Conservation (phyloP, 2,113 vertebrate species). For the Athene noctua region DNA sequence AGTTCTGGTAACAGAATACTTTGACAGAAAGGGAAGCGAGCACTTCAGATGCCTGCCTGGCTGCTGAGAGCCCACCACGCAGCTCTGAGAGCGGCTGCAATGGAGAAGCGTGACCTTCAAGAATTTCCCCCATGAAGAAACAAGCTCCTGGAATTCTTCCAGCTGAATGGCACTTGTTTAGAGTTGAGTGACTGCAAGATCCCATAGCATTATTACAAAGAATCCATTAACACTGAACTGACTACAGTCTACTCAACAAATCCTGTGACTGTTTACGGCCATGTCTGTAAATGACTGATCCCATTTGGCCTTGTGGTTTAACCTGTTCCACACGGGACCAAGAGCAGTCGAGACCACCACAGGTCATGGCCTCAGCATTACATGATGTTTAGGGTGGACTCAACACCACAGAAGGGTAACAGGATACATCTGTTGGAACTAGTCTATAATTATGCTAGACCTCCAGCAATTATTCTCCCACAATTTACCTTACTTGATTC, state of each 20-base stretch:
- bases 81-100: accelerated
- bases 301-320: background rate
- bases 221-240: background rate
- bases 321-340: background rate
- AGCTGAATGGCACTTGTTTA: background rate
- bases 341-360: background rate
- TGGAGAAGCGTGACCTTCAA: accelerated
- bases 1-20: background rate
- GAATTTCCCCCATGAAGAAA: background rate
- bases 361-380: background rate
- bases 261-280: background rate
- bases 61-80: background rate
- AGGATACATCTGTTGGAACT: background rate
- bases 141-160: background rate
- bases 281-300: background rate
- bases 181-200: background rate
- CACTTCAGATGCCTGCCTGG: accelerated
- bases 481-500: background rate
- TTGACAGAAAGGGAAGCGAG: background rate
- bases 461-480: background rate
- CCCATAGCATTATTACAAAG: background rate
- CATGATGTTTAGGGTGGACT: accelerated
- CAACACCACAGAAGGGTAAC: background rate
- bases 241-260: background rate
- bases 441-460: background rate